These are phyloP conservation scores for Ceyx margarethae DNA, from an alignment of 2,113 vertebrate species.

Conservation along the genomic window DNA sequence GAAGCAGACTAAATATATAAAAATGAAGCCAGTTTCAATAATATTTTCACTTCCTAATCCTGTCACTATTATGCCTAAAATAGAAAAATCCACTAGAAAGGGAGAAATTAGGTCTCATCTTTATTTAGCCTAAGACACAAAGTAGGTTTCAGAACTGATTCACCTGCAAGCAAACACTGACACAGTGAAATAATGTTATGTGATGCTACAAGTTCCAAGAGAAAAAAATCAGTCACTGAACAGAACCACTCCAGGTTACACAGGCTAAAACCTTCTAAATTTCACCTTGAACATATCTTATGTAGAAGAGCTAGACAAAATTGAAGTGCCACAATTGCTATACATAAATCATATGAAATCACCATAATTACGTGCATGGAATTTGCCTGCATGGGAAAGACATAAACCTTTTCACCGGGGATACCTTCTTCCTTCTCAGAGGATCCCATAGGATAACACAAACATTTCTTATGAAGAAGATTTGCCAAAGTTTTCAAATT, in stretches of 20 bases:
- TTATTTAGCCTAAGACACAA: background rate
- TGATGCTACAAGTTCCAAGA: background rate
- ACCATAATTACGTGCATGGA: background rate
- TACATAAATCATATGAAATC: background rate
- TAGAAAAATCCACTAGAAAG: background rate
- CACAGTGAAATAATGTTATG: background rate
- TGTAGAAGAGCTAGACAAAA: background rate
- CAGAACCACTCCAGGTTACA: background rate
- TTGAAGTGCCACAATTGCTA: background rate
- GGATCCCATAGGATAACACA: background rate
- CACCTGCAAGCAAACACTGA: background rate
- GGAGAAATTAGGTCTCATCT: background rate
- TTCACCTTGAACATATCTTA: background rate
- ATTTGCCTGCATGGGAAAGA: background rate
- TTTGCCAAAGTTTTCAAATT: background rate
- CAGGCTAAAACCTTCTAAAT: background rate
- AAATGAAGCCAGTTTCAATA: background rate
- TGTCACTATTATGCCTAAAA: background rate
- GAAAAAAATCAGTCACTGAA: background rate
- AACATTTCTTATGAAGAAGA: background rate
- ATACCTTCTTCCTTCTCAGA: background rate
- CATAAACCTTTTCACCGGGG: rapidly evolving
- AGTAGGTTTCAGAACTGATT: background rate
- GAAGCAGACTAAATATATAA: background rate
- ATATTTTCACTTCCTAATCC: background rate